Conservation (phyloP, 2,888 invertebrate species). For the Microctonus hyperodae region DNA sequence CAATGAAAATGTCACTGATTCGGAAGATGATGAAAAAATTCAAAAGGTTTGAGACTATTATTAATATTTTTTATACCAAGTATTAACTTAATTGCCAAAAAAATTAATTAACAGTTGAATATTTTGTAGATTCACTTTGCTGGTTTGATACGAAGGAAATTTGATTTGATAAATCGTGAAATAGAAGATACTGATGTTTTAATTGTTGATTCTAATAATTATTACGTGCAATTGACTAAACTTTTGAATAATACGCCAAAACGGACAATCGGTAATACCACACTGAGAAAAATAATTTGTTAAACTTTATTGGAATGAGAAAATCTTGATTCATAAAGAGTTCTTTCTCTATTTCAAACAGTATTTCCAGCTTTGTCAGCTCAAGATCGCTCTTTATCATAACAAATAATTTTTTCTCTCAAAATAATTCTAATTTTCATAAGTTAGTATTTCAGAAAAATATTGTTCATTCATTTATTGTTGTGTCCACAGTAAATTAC, state of each 20-base stretch:
- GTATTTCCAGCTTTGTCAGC: no score
- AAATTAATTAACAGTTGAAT: no score
- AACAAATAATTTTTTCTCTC: no score
- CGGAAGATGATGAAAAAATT: slow-evolving; percentile 9
- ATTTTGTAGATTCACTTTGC: slow-evolving; percentile 26
- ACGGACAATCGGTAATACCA: slow-evolving; percentile 38
- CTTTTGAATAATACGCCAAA: slow-evolving; percentile 33
- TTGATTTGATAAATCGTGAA: slow-evolving; percentile 14
- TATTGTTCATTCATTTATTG: not conserved
- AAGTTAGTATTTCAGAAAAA: no score
- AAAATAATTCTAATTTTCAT: no score
- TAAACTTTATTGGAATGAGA: no score
- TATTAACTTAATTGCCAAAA: no score
- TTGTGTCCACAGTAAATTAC: slow-evolving; percentile 36
- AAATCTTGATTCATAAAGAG: no score
- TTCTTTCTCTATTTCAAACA: no score
- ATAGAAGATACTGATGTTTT: not conserved
- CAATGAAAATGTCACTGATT: slow-evolving; percentile 16
- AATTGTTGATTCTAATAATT: not conserved
- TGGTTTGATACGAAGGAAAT: slow-evolving; percentile 18
- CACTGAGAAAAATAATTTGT: no score
- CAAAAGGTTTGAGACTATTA: slow-evolving; percentile 9
- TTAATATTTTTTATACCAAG: no score
- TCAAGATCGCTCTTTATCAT: no score
- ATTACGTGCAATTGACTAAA: slow-evolving; percentile 16